Conservation (phyloP, 2,797 vertebrate genomes). For the Schizothorax lantsangensis region DNA sequence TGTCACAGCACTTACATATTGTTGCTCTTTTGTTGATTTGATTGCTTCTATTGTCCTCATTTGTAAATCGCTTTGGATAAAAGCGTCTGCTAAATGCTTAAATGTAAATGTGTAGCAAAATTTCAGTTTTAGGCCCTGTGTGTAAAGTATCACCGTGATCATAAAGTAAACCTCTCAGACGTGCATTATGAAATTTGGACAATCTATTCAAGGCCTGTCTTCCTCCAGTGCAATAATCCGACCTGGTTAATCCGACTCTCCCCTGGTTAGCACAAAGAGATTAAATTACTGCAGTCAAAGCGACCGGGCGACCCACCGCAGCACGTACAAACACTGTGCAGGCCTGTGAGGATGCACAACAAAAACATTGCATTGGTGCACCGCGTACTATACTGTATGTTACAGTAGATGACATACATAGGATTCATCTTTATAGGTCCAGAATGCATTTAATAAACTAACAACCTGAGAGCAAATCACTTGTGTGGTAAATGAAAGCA, state of each 20-base stretch:
- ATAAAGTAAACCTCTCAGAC: constrained; percentile 11
- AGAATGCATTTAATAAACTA: not conserved
- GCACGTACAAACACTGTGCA: not conserved
- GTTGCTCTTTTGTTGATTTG: not conserved
- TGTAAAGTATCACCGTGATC: not conserved
- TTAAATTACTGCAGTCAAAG: constrained; percentile 55
- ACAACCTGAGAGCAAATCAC: not conserved
- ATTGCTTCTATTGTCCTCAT: not conserved
- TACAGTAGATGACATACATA: not conserved
- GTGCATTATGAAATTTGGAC: constrained; percentile 30
- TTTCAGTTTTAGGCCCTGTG: not conserved
- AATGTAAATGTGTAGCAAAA: not conserved
- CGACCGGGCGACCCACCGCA: not conserved
- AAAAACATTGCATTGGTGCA: not conserved
- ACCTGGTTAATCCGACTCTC: constrained; percentile 59
- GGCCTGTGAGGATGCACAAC: not conserved
- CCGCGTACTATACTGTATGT: not conserved
- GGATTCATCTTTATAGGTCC: not conserved
- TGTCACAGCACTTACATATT: not conserved
- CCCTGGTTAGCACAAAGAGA: constrained; percentile 32
- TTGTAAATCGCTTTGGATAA: not conserved
- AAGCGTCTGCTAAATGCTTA: not conserved
- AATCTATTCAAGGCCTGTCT: constrained; percentile 46
- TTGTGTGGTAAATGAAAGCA: not conserved
- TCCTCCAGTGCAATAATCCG: constrained; percentile 57